phyloP scores from a whole-genome alignment of 2,113 vertebrate genomes.

The Oceanites oceanicus region DNA sequence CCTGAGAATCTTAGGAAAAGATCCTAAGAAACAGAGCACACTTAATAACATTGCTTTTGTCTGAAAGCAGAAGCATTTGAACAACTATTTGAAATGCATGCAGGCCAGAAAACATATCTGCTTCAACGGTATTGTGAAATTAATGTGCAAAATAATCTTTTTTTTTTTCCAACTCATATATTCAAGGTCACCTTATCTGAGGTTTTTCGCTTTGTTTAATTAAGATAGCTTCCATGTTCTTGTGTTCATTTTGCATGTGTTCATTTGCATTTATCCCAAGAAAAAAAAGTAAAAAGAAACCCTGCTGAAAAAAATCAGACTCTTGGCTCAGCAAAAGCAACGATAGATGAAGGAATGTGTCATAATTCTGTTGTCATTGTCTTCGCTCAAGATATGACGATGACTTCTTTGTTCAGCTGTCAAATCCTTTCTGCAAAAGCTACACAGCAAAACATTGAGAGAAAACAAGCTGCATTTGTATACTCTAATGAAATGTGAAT shows the following conservation, averaged over 20 bases:
- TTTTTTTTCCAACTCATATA: fast-evolving
- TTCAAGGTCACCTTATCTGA: not conserved
- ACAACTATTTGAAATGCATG: not conserved
- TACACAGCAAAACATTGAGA: not conserved
- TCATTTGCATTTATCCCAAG: not conserved
- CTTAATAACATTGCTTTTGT: fast-evolving
- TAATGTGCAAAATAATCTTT: not conserved
- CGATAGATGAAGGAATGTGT: not conserved
- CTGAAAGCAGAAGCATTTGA: not conserved
- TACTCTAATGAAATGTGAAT: not conserved
- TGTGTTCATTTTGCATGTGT: not conserved
- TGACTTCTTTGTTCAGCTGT: not conserved
- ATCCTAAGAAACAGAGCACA: not conserved
- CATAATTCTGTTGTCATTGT: not conserved
- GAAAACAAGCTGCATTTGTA: not conserved
- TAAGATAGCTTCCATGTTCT: not conserved
- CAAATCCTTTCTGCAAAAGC: not conserved
- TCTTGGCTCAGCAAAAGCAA: not conserved
- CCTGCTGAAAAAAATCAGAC: not conserved
- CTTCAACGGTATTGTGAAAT: not conserved
- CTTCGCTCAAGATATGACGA: not conserved
- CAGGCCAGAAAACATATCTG: not conserved
- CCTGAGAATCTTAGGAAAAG: too few species aligned
- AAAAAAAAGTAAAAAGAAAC: not conserved
- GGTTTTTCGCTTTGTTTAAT: not conserved